phyloP scores from a whole-genome alignment of 2,113 vertebrate genomes.

The Semicossyphus pulcher region DNA sequence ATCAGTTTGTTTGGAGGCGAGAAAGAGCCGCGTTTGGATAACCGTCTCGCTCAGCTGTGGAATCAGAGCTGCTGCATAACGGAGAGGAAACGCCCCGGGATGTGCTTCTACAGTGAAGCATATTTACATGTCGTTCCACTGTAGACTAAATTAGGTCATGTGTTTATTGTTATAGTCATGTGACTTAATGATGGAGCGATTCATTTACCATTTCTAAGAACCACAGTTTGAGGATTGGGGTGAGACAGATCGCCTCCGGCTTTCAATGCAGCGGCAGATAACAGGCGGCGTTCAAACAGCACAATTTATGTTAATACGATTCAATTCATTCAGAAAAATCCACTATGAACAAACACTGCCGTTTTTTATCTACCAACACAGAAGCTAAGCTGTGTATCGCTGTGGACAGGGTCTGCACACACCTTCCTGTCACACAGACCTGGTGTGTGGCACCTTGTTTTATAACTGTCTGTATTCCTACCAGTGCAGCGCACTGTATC shows the following conservation, averaged over 20 bases:
- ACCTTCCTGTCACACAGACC: no score
- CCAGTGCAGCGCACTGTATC: no score
- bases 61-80: constrained; percentile 4
- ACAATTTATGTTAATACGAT: not conserved
- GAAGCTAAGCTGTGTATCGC: not conserved
- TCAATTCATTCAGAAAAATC: not conserved
- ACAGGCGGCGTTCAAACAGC: not conserved
- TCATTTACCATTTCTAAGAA: constrained; percentile 3
- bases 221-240: not conserved
- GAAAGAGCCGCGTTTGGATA: constrained; percentile 17
- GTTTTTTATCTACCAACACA: not conserved
- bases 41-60: constrained; percentile 4
- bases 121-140: constrained; percentile 23
- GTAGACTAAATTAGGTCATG: constrained; percentile 18
- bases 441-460: no score
- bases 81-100: not conserved
- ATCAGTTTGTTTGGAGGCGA: constrained; percentile 15
- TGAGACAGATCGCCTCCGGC: not conserved
- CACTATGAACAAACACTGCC: not conserved
- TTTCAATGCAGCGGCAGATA: not conserved
- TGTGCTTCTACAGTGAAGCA: not conserved
- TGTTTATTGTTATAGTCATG: constrained; percentile 13
- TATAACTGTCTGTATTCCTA: no score
- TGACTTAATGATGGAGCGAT: not conserved
- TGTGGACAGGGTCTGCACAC: not conserved